Conservation (phyloP, 2,888 invertebrate genomes). For the Polyommatus icarus region DNA sequence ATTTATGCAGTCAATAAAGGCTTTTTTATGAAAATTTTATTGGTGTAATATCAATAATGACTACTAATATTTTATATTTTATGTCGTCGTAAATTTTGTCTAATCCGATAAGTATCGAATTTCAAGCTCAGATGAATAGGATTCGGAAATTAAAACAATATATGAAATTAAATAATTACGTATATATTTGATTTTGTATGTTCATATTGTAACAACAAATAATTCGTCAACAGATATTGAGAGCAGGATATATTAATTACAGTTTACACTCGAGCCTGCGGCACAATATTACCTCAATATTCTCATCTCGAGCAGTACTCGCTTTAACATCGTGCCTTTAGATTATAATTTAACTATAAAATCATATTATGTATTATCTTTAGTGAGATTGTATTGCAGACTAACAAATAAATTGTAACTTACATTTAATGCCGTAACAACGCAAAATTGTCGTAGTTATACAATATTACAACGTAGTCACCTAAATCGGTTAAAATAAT, state of each 20-base stretch:
- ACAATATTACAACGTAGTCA: slow-evolving; percentile 42
- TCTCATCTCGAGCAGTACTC: neutral
- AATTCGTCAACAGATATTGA: slow-evolving; percentile 62
- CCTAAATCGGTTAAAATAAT: slow-evolving; percentile 49
- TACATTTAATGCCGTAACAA: slow-evolving; percentile 20
- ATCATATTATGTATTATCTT: slow-evolving; percentile 2
- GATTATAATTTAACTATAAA: slow-evolving; percentile 1
- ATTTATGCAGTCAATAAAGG: slow-evolving; percentile 12
- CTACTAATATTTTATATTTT: neutral
- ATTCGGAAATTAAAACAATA: slow-evolving; percentile 50
- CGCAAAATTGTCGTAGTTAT: neutral
- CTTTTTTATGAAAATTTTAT: slow-evolving; percentile 19
- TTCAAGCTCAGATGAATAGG: neutral
- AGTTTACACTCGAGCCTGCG: slow-evolving; percentile 13
- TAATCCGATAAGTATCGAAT: neutral
- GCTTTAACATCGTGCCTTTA: slow-evolving; percentile 1
- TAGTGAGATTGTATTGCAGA: slow-evolving; percentile 15
- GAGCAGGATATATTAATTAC: slow-evolving; percentile 43
- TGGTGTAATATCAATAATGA: slow-evolving; percentile 8
- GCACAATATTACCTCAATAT: slow-evolving; percentile 5
- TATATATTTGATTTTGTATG: slow-evolving; percentile 74
- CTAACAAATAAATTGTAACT: neutral
- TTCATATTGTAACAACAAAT: slow-evolving; percentile 70
- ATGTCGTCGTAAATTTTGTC: neutral
- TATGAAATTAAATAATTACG: slow-evolving; percentile 77